phyloP scores from a whole-genome alignment of 2,797 vertebrate genomes.

The Smutsia temminckii region DNA sequence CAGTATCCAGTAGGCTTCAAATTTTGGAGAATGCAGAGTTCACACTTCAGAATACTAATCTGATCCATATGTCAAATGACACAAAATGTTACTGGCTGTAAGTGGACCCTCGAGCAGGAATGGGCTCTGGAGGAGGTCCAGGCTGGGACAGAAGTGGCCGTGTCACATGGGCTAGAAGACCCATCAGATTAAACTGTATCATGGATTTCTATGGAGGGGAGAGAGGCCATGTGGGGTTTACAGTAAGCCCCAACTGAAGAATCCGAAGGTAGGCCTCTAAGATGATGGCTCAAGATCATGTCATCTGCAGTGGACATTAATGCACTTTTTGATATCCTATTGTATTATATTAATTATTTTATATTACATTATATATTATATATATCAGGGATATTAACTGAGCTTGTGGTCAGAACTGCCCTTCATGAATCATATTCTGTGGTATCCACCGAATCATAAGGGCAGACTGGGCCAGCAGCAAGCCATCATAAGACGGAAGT shows the following conservation, averaged over 20 bases:
- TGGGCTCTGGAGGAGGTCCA: not conserved
- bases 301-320: not conserved
- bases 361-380: too few relatives aligned
- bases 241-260: not conserved
- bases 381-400: not conserved
- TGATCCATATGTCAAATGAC: not conserved
- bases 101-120: not conserved
- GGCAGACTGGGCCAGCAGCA: not conserved
- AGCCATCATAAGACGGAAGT: not conserved
- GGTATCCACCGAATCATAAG: not conserved
- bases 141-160: not conserved
- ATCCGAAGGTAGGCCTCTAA: not conserved
- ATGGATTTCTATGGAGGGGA: not conserved
- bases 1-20: not conserved
- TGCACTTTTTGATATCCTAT: not conserved
- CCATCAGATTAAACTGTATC: not conserved
- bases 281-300: not conserved
- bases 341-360: not conserved
- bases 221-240: not conserved
- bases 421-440: not conserved
- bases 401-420: not conserved
- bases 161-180: not conserved
- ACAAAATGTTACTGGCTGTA: not conserved
- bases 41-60: not conserved
- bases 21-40: not conserved